phyloP scores from a whole-genome alignment of 2,113 vertebrate genomes.

The Bambusicola thoracicus region DNA sequence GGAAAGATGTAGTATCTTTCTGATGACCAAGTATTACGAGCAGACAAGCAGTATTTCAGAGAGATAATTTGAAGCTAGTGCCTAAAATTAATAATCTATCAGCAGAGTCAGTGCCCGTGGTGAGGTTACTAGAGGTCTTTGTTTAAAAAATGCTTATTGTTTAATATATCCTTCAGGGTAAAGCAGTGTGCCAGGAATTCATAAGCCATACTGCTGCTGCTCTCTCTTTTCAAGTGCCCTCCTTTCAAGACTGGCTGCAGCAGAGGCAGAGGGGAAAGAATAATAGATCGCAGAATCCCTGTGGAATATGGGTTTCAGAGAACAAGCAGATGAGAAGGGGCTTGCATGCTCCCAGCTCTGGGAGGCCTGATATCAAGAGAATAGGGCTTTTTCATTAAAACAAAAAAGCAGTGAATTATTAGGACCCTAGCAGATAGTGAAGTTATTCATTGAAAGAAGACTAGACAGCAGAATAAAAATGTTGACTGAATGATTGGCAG shows the following conservation, averaged over 20 bases:
- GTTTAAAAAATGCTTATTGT: neutral
- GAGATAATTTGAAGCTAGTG: constrained; percentile 4
- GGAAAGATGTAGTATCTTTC: neutral
- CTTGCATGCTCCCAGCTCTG: neutral
- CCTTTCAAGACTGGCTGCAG: neutral
- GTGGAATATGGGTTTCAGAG: neutral
- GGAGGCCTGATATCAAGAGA: neutral
- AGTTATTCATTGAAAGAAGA: constrained; percentile 3
- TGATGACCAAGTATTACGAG: neutral
- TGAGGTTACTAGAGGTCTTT: constrained; percentile 20
- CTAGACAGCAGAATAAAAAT: constrained; percentile 1
- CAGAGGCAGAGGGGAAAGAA: constrained; percentile 3
- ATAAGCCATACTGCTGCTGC: constrained; percentile 19
- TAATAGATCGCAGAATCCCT: neutral
- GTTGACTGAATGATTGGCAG: neutral
- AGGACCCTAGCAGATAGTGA: neutral
- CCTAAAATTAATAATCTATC: constrained; percentile 29
- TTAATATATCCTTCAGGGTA: constrained; percentile 32
- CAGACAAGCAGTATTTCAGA: neutral
- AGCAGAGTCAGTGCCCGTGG: neutral
- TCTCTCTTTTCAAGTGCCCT: constrained; percentile 24
- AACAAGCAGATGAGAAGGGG: constrained; percentile 12
- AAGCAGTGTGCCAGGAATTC: constrained; percentile 32
- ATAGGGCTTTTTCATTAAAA: constrained; percentile 23
- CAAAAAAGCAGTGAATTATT: neutral